phyloP scores from a whole-genome alignment of 2,113 vertebrate genomes.

The Meriones unguiculatus region DNA sequence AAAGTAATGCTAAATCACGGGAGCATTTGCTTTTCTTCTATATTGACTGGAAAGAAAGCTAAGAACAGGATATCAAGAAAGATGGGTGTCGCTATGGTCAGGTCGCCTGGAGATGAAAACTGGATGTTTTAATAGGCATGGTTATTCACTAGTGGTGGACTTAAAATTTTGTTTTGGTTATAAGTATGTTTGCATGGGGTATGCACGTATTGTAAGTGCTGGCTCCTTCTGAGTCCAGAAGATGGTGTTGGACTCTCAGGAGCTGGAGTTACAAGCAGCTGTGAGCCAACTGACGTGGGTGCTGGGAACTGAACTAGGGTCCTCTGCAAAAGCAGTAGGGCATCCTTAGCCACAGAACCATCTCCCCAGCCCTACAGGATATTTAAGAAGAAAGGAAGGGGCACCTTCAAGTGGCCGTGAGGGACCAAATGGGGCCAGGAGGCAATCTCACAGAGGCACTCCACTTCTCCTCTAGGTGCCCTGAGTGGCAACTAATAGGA shows the following conservation, averaged over 20 bases:
- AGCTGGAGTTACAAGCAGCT: neutral
- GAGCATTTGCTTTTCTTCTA: neutral
- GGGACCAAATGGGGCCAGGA: too few relatives aligned
- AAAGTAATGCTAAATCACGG: neutral
- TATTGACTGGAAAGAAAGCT: neutral
- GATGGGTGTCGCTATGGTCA: fast-evolving
- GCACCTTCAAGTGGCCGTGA: fast-evolving
- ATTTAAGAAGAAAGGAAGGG: neutral
- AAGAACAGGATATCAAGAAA: too few relatives aligned
- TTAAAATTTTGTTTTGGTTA: neutral
- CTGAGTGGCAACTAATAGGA: neutral
- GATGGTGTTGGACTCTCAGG: neutral
- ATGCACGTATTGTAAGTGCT: neutral
- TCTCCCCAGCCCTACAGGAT: too few relatives aligned
- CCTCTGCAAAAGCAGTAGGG: neutral
- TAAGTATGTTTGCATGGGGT: neutral
- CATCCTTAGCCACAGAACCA: neutral
- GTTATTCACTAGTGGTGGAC: fast-evolving
- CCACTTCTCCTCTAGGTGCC: neutral
- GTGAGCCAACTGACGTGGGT: neutral
- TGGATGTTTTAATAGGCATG: neutral
- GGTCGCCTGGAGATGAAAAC: neutral
- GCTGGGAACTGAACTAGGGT: neutral
- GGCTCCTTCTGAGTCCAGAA: neutral
- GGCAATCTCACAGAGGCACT: neutral